Base-by-base conservation (phyloP, 1,140 invertebrate species). In the Drosophila lini region DNA sequence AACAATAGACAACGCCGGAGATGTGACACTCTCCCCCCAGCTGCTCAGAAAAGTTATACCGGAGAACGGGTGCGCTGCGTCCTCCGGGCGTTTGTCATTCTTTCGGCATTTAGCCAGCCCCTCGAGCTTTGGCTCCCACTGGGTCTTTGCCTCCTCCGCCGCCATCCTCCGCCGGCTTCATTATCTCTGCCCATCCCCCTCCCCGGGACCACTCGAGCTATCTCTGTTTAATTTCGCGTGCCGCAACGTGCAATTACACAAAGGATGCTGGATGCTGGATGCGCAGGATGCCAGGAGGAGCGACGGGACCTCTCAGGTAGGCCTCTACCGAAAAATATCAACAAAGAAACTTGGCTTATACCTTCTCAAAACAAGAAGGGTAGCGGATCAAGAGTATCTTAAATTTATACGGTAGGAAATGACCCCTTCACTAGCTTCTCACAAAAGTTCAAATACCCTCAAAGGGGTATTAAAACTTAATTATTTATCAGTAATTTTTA, bases 201-300 rank as follows among this genome's bases (percentile, higher is more conserved):
- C 0, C 41, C 19, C 13, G 10, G n/a, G 9, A 16, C 36, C 55
- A 57, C 44, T 38, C 34, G 44, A 47, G 55, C 41, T 67, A 69
- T 67, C 61, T 47, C 58, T 88, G 84, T 69, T 89, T 84, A 83
- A 88, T 88, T 88, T 84, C 53, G 77, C 84, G 84, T 78, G 62
- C 77, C 73, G 77, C 77, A 84, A 83, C 77, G 83, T 81, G 76
- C 83, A 84, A 88, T 88, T 88, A 88, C 74, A 84, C 68, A 74
- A 48, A 32, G 48, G 52, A 70, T 52, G 52, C 16, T 22, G 28
- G 19, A 19, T 19, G 19, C 19, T 19, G 19, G 13, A 45, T 31
- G 41, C 45, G 15, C 60, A 41, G 65, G 65, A 69, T 45, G 34
- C 55, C 25, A 11, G 34, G 13, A 28, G n/a, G 15, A 2, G 3